Evolutionary conservation across 1,140 invertebrate genomes (phyloP).

Genomic region (Pseudomyrmex sp.): DNA sequence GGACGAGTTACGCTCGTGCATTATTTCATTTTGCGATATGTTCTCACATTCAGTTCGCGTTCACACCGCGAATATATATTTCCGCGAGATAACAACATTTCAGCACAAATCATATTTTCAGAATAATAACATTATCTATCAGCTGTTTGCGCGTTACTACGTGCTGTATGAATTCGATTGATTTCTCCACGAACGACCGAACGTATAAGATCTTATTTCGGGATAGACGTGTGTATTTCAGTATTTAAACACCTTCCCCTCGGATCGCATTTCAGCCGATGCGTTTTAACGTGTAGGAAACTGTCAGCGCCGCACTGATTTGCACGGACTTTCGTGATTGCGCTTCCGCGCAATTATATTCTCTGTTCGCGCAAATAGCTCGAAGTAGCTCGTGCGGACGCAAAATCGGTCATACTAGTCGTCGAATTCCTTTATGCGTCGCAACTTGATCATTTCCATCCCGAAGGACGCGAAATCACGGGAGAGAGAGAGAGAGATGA

Average conservation of each 20-base stretch:
- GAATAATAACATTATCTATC: constrained; percentile 28
- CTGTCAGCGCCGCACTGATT: not conserved
- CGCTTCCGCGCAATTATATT: constrained; percentile 19
- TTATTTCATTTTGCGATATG: not conserved
- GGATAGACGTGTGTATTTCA: not conserved
- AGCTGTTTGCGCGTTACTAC: not conserved
- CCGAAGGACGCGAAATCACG: not conserved
- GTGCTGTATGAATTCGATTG: constrained; percentile 16
- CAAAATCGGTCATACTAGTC: not conserved
- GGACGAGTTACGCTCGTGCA: not conserved
- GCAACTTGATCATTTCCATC: not conserved
- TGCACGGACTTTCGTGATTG: not conserved
- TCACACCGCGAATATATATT: not conserved
- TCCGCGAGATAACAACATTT: constrained; percentile 34
- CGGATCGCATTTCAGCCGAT: not conserved
- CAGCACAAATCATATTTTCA: constrained; percentile 19
- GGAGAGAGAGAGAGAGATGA: too few species aligned
- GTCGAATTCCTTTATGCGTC: constrained; percentile 29
- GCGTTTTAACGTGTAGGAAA: constrained; percentile 9
- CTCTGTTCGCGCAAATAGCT: not conserved
- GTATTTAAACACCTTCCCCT: not conserved
- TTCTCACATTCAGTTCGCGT: not conserved
- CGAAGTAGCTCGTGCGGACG: not conserved
- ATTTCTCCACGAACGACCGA: not conserved
- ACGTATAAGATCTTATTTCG: constrained; percentile 1